Evolutionary conservation across 2,888 invertebrate genomes (phyloP), one percentile per base, ranked within the genome.

Genomic region (Andrena haemorrhoa): DNA sequence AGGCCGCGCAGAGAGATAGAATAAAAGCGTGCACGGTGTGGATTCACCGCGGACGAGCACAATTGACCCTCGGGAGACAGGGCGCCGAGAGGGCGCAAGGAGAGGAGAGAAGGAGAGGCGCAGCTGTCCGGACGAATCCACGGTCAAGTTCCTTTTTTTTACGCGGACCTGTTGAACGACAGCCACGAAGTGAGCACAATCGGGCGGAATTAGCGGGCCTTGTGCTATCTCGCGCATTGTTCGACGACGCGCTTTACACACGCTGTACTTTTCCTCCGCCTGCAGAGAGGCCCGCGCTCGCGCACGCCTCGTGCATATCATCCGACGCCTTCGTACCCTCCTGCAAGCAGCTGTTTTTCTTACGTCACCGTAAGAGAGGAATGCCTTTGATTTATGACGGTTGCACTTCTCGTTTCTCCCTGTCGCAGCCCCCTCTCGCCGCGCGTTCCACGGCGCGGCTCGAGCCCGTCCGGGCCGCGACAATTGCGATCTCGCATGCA

Each of bases 131-230:
- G 75, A 80, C 80, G 84, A 87, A 88, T 85, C 82, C 79, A 79
- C 75, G 84, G 77, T 88, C 86, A 80, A 77, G 88, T 75, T 84
- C 72, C 86, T 86, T 65, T 75, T 87, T 87, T 85, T 82, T 83
- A 63, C 70, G 41, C 75, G 49, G 53, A 64, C 49, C 60, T 61
- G 65, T 83, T 85, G 89, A 89, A 86, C 88, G 90, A 89, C 89
- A 88, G 86, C 86, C 80, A 79, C 85, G 86, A 85, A 78, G 86
- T 68, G 89, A 88, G 87, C 82, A 91, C 92, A 91, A 91, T 91
- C 88, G 90, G 83, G 74, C 82, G 86, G 88, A 91, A 91, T 91
- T 91, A 91, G 90, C 89, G 85, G 83, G 90, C 88, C 90, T 90
- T 90, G 91, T 91, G 89, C 89, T 86, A 84, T 84, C 91, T 89